Conservation (phyloP, 2,888 invertebrate species). For the Seira ritae region DNA sequence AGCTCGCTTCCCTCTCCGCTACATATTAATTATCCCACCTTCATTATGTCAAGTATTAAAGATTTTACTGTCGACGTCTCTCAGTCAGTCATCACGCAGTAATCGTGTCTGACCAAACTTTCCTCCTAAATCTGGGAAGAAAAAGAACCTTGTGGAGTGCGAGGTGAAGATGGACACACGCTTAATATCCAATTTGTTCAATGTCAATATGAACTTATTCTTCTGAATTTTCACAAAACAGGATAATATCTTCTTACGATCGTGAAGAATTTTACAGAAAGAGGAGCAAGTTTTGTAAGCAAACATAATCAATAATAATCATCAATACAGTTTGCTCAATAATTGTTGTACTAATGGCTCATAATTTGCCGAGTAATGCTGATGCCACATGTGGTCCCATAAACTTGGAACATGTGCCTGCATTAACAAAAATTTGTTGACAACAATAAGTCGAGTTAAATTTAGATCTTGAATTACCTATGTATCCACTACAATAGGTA, state of each 20-base stretch:
- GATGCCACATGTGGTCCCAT: background rate
- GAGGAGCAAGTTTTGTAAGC: conserved; percentile 6
- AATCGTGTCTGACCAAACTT: too few relatives aligned
- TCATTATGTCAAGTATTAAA: conserved; percentile 15
- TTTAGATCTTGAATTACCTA: too few relatives aligned
- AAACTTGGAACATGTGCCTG: too few relatives aligned
- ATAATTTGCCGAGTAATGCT: background rate
- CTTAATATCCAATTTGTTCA: conserved; percentile 58
- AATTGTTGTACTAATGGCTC: conserved; percentile 5
- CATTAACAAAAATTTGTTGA: too few relatives aligned
- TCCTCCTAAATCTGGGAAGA: too few relatives aligned
- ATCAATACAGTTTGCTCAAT: background rate
- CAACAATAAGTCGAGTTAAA: background rate
- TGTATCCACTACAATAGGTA: too few relatives aligned
- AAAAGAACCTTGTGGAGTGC: background rate
- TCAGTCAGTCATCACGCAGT: background rate
- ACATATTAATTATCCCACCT: conserved; percentile 20
- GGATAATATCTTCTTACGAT: background rate
- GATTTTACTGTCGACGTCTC: conserved; percentile 1
- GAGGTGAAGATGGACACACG: conserved; percentile 27
- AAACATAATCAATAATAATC: background rate
- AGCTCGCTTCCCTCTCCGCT: background rate
- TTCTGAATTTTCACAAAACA: too few relatives aligned
- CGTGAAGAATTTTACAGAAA: background rate
- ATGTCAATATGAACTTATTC: conserved; percentile 55